Evolutionary conservation across 2,797 vertebrate species (phyloP).

Genomic region (Cryptoprocta ferox): DNA sequence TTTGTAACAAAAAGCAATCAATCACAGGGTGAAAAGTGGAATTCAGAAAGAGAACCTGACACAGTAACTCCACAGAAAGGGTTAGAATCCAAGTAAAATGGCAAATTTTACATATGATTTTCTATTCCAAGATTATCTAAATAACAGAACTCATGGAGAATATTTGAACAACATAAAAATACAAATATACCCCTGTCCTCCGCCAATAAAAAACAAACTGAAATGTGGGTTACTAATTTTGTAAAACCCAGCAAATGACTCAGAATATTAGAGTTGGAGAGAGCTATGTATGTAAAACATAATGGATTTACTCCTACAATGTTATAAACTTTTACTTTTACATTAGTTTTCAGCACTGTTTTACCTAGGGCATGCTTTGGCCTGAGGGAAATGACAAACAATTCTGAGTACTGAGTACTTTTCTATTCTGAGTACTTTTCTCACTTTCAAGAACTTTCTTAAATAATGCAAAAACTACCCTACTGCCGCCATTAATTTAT

Average conservation of each 20-base stretch:
- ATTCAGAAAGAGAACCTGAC: background rate
- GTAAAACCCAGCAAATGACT: slow-evolving; percentile 35
- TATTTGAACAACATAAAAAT: slow-evolving; percentile 36
- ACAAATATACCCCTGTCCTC: background rate
- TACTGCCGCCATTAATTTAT: background rate
- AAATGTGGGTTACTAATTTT: background rate
- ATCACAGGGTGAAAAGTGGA: background rate
- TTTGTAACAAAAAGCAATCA: slow-evolving; percentile 50
- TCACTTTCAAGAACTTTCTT: slow-evolving; percentile 8
- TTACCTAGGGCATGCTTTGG: background rate
- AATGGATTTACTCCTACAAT: background rate
- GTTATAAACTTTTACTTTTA: background rate
- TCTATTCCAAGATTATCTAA: slow-evolving; percentile 20
- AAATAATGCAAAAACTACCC: background rate
- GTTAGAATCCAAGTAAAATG: background rate
- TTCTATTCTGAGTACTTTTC: background rate
- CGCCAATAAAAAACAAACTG: background rate
- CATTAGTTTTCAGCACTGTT: background rate
- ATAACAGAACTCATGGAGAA: slow-evolving; percentile 11
- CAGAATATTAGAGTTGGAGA: background rate
- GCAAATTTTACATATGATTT: slow-evolving; percentile 37
- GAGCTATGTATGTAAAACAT: background rate
- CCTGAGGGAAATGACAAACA: slow-evolving; percentile 41
- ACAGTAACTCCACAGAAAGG: background rate
- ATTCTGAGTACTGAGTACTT: background rate